phyloP scores from a whole-genome alignment of 2,888 invertebrate genomes.

The Trissolcus brochymenae region DNA sequence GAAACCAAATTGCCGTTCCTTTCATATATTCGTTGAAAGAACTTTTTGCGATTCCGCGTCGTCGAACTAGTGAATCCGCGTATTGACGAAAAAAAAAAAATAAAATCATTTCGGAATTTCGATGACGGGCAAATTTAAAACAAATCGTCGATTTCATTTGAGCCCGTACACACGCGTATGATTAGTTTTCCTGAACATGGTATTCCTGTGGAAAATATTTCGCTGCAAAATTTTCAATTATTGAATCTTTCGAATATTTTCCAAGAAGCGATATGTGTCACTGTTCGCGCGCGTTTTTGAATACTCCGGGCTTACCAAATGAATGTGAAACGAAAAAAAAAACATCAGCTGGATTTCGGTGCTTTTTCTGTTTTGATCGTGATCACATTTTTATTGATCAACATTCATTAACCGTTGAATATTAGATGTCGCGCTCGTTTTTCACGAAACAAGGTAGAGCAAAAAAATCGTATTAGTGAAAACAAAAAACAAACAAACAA shows the following conservation, averaged over 20 bases:
- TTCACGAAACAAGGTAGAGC: constrained; percentile 71
- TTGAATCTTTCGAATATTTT: constrained; percentile 6
- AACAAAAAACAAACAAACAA: no score
- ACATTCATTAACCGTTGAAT: constrained; percentile 2
- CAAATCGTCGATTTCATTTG: constrained; percentile 10
- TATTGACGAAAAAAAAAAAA: not conserved
- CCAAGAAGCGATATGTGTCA: no score
- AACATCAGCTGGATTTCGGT: not conserved
- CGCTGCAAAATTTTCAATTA: not conserved
- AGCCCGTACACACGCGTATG: constrained; percentile 1
- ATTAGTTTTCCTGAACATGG: constrained; percentile 12
- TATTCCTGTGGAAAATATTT: constrained; percentile 8
- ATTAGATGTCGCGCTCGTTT: constrained; percentile 64
- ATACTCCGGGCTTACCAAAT: no score
- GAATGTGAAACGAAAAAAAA: not conserved
- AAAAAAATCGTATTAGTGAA: constrained; percentile 52
- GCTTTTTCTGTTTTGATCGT: not conserved
- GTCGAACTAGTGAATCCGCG: not conserved
- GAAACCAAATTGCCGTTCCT: constrained; percentile 17
- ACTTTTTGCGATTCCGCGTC: constrained; percentile 1
- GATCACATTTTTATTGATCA: constrained; percentile 2
- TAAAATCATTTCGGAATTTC: constrained; percentile 5
- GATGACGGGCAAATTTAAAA: constrained; percentile 4
- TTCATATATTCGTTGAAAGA: not conserved
- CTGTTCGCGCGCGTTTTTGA: no score